Percentiles rank a stretch among this genome's conserved stretches.
phyloP scores from a whole-genome alignment of 2,888 invertebrate genomes.

The Lymantria monacha region DNA sequence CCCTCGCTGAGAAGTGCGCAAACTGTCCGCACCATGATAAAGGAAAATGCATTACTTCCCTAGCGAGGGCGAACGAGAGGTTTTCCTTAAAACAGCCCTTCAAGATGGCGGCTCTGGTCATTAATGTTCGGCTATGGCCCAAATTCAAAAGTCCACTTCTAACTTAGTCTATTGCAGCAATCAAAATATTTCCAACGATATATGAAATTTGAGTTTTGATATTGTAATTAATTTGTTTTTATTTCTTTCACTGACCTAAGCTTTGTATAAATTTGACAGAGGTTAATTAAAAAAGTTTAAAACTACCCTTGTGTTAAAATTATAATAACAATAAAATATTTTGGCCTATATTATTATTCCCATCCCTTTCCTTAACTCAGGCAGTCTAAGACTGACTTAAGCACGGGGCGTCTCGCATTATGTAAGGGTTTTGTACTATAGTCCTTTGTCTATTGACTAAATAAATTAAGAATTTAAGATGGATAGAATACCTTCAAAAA shows the following conservation, averaged over 20 bases:
- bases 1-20: conserved; percentile 69
- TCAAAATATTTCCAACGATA: conserved; percentile 36
- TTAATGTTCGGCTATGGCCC: conserved; percentile 65
- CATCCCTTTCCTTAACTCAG: too few species aligned
- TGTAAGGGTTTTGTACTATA: too few species aligned
- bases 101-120: conserved; percentile 70
- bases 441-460: too few species aligned
- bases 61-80: conserved; percentile 54
- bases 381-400: too few species aligned
- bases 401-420: too few species aligned
- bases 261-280: too few species aligned
- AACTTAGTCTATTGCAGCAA: conserved; percentile 55
- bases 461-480: too few species aligned
- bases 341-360: too few species aligned
- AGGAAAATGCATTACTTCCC: conserved; percentile 81
- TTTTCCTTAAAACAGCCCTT: conserved; percentile 69
- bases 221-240: conserved; percentile 10
- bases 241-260: background rate
- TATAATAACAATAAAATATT: too few species aligned
- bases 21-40: conserved; percentile 77
- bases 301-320: too few species aligned
- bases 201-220: conserved; percentile 28
- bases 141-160: conserved; percentile 68
- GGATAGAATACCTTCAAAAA: too few species aligned
- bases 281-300: too few species aligned